Conservation (phyloP, 2,888 invertebrate genomes). For the Ctena decussata region DNA sequence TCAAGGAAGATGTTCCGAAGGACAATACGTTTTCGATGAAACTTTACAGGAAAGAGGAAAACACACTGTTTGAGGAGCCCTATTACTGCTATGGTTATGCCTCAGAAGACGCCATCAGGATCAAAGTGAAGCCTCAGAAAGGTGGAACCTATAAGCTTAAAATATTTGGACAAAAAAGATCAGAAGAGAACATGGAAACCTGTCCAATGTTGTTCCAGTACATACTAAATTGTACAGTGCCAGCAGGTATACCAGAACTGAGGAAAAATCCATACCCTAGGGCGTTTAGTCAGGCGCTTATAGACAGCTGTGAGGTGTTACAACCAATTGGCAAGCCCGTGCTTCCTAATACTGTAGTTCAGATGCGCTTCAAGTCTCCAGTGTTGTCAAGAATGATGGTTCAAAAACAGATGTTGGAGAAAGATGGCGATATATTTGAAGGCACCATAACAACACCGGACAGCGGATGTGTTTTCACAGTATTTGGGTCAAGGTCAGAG, state of each 20-base stretch:
- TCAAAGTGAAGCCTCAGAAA: slow-evolving; percentile 41
- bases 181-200: slow-evolving; percentile 14
- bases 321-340: not conserved
- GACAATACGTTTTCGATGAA: not conserved
- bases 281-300: slow-evolving; percentile 5
- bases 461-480: not conserved
- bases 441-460: not conserved
- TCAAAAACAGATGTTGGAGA: not conserved
- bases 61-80: slow-evolving; percentile 9
- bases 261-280: not conserved
- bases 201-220: slow-evolving; percentile 42
- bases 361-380: not conserved
- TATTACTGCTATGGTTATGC: slow-evolving; percentile 17
- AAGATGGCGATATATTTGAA: not conserved
- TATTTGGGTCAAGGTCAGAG: not conserved
- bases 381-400: not conserved
- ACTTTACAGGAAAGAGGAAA: slow-evolving; percentile 16
- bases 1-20: not conserved
- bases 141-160: slow-evolving; percentile 42
- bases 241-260: not conserved
- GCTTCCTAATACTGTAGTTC: not conserved
- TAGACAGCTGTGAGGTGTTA: slow-evolving; percentile 15
- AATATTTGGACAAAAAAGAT: slow-evolving; percentile 39
- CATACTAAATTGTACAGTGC: slow-evolving; percentile 36
- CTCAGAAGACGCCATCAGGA: slow-evolving; percentile 2